phyloP scores from a whole-genome alignment of 2,797 vertebrate genomes.

The Xerus rutilus region DNA sequence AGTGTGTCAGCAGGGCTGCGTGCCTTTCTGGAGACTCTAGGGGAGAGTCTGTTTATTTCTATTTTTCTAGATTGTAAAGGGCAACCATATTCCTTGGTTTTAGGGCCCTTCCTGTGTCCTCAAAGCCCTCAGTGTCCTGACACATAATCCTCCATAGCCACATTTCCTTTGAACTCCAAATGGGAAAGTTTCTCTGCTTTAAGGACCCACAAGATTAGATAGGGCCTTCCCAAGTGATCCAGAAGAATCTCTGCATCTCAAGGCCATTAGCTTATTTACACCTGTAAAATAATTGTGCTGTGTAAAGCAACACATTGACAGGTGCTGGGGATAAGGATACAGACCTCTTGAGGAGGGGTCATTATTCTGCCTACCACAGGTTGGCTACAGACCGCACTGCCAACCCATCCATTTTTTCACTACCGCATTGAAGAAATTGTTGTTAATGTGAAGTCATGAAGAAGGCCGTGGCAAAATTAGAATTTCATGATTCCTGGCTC shows the following conservation, averaged over 20 bases:
- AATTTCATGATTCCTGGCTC: conserved; percentile 54
- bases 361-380: neutral
- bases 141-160: neutral
- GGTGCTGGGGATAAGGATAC: neutral
- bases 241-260: neutral
- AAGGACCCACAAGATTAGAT: neutral
- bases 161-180: neutral
- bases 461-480: conserved; percentile 49
- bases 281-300: neutral
- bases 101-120: neutral
- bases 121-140: neutral
- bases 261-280: neutral
- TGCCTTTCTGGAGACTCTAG: neutral
- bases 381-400: neutral
- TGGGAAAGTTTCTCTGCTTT: neutral
- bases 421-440: neutral
- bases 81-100: neutral
- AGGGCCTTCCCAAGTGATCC: neutral
- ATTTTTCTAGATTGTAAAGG: neutral
- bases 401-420: neutral
- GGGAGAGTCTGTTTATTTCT: neutral
- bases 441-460: conserved; percentile 48
- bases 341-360: fast-evolving
- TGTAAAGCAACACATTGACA: neutral
- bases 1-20: neutral